These are phyloP conservation scores for Drosophila bocqueti DNA, from an alignment of 1,140 invertebrate species.

Conservation along the genomic window DNA sequence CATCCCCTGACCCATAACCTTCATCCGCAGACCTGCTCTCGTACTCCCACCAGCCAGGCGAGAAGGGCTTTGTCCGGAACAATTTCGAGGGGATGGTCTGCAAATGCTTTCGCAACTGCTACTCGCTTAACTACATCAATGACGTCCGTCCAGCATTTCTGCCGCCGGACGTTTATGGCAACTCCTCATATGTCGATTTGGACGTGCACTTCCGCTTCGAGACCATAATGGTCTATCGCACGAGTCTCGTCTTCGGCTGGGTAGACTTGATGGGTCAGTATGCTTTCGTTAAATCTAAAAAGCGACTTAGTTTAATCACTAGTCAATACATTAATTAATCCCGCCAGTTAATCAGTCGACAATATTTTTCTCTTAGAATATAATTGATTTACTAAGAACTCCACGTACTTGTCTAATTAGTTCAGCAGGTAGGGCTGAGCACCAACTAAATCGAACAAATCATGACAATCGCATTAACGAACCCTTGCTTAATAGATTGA, in stretches of 20 bases:
- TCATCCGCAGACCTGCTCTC: constrained; percentile 46
- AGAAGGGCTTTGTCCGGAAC: constrained; percentile 66
- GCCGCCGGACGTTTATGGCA: constrained; percentile 61
- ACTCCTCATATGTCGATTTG: constrained; percentile 74
- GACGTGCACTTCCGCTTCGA: constrained; percentile 79
- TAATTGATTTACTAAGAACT: background rate
- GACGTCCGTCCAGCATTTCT: constrained; percentile 79
- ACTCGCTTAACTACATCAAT: constrained; percentile 74
- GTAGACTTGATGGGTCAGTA: constrained; percentile 80
- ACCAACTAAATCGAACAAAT: background rate
- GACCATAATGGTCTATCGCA: constrained; percentile 78
- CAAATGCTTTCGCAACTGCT: constrained; percentile 81
- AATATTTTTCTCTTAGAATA: background rate
- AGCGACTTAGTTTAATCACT: background rate
- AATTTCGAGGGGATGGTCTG: constrained; percentile 74
- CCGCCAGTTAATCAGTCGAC: background rate
- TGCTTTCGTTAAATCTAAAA: background rate
- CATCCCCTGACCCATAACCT: background rate
- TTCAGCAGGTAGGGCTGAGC: background rate
- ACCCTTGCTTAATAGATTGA: background rate
- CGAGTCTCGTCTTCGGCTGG: constrained; percentile 79
- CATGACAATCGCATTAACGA: background rate
- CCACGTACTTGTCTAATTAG: background rate
- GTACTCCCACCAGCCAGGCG: constrained; percentile 67
- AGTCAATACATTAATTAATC: background rate